Conservation (phyloP, 1,140 invertebrate genomes). For the Eciton burchellii region DNA sequence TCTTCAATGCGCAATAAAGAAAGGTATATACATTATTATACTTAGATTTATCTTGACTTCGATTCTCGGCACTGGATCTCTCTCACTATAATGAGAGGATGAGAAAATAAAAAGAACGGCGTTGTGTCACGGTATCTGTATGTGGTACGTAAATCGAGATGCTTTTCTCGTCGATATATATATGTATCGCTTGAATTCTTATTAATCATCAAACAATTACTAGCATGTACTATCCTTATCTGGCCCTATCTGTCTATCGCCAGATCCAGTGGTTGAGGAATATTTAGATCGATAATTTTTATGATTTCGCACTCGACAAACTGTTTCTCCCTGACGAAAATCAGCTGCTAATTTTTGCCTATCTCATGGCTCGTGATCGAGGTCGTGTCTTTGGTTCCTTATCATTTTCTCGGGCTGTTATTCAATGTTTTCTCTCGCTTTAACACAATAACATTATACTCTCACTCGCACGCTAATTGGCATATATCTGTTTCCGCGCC, state of each 20-base stretch:
- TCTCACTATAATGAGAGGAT: constrained; percentile 19
- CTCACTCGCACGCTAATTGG: constrained; percentile 22
- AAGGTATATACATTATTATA: constrained; percentile 82
- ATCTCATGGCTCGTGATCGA: neutral
- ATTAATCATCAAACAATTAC: constrained; percentile 9
- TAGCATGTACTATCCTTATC: constrained; percentile 13
- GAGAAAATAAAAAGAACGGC: neutral
- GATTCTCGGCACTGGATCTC: constrained; percentile 64
- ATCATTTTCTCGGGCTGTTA: constrained; percentile 11
- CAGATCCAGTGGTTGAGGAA: constrained; percentile 54
- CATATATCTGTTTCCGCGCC: constrained; percentile 18
- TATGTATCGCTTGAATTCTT: neutral
- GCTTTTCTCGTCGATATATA: neutral
- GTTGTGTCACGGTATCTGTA: neutral
- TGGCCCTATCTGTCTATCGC: neutral
- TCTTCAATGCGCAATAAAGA: constrained; percentile 77
- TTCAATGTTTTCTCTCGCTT: constrained; percentile 52
- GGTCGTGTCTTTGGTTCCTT: constrained; percentile 8
- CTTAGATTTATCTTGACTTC: constrained; percentile 70
- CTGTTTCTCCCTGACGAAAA: constrained; percentile 3
- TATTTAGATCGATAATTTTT: constrained; percentile 37
- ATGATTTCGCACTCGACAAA: neutral
- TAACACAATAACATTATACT: constrained; percentile 55
- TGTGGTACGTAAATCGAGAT: constrained; percentile 33
- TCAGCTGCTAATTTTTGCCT: neutral